A percentile compares a stretch with the other conserved stretches of the same genome.
phyloP scores from a whole-genome alignment of 2,113 vertebrate species.

The Globicephala melas region DNA sequence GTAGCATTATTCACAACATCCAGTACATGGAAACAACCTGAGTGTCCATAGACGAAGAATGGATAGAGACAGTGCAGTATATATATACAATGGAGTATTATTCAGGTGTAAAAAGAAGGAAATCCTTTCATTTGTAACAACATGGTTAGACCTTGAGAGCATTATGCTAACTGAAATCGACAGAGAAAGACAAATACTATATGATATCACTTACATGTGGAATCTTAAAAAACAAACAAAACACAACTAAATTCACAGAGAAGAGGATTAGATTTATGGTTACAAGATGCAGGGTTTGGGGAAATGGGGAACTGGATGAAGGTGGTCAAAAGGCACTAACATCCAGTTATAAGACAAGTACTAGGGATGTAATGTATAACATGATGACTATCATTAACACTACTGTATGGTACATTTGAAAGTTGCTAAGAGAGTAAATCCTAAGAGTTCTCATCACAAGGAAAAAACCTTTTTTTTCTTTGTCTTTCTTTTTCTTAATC shows the following conservation, averaged over 20 bases:
- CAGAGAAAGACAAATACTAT: background rate
- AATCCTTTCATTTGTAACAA: background rate
- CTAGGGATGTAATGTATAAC: background rate
- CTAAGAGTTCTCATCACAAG: background rate
- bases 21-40: background rate
- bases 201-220: background rate
- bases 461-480: background rate
- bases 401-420: background rate
- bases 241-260: background rate
- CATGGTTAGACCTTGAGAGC: background rate
- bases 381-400: background rate
- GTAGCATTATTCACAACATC: background rate
- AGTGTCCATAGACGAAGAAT: background rate
- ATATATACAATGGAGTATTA: background rate
- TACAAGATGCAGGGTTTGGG: background rate
- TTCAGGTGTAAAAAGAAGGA: background rate
- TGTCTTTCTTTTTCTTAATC: background rate
- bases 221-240: background rate
- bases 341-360: background rate
- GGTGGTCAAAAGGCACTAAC: background rate
- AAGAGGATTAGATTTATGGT: background rate
- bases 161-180: background rate
- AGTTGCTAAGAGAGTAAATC: background rate
- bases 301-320: background rate
- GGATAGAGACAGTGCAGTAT: background rate